Evolutionary conservation across 2,113 vertebrate species (phyloP), one percentile per base, ranked within the genome.

Genomic region (Cepphus grylle): DNA sequence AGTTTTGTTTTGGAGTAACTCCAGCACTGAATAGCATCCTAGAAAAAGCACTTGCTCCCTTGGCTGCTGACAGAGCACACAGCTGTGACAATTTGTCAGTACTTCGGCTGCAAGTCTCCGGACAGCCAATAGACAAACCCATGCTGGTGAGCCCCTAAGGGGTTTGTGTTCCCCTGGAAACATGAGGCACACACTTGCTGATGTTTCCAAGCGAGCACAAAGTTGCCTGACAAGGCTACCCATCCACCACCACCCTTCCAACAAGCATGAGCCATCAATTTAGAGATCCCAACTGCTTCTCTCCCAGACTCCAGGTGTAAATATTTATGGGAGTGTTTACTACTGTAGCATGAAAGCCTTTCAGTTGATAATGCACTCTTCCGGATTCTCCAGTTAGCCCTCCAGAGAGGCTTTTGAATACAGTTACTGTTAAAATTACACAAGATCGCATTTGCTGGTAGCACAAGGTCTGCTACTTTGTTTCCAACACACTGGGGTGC

Each of bases 51-150:
- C 43, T 86, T 53, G 82, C 32, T 95, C 63, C 74, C 25, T 43
- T 70, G 52, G 88, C 76, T 94, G 69, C 69, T 62, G 63, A 87
- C 76, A 88, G 67, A 62, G 59, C 59, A 49, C 76, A 40, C 66
- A 94, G 87, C 67, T 94, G 71, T 52, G 69, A 70, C 38, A 63
- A 47, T 63, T 36, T 81, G 55, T 92, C 92, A 81, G 62, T 76
- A 19, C n/a, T 73, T 21, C 19, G 29, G 63, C 74, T 92, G 78
- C 32, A 43, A 49, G 69, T 15, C 42, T 90, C 42, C 3, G 4
- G 59, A 32, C 25, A 71, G 61, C 14, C 86, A 67, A 49, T 1
- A 36, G 59, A 45, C 12, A 27, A n/a, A 65, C 14, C 49, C 8
- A 15, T 12, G 45, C 49, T 36, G 43, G 40, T 32, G 81, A 83